These are phyloP conservation scores for Epinotia bilunana DNA, from an alignment of 2,888 invertebrate species.

Conservation along the genomic window DNA sequence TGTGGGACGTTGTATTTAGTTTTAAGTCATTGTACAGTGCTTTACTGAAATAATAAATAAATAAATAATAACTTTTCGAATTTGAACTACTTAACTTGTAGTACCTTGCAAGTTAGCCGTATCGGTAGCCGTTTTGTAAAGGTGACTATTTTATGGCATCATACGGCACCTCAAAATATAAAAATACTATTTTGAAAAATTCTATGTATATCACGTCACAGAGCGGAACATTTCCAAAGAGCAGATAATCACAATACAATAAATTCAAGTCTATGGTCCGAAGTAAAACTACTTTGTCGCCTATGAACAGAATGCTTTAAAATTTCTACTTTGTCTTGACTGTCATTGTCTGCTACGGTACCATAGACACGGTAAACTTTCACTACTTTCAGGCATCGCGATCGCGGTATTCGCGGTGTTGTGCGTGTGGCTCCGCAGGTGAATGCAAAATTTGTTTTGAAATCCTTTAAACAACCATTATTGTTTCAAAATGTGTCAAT, in stretches of 20 bases:
- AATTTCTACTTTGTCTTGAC: slow-evolving; percentile 17
- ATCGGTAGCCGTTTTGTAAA: too few species aligned
- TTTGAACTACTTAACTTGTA: too few species aligned
- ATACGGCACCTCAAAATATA: too few species aligned
- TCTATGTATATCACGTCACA: neutral
- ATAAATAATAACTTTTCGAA: too few species aligned
- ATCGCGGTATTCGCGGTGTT: too few species aligned
- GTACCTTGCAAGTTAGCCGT: too few species aligned
- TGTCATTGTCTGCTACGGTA: neutral
- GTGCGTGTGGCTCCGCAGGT: slow-evolving; percentile 10
- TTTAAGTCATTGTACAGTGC: too few species aligned
- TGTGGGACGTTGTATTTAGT: too few species aligned
- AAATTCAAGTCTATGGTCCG: neutral
- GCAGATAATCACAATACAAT: neutral
- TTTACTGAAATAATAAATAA: too few species aligned
- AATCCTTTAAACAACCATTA: neutral
- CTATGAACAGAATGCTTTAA: slow-evolving; percentile 15
- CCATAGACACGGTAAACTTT: slow-evolving; percentile 19
- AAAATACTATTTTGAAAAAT: too few species aligned
- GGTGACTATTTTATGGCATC: too few species aligned
- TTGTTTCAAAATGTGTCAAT: slow-evolving; percentile 27
- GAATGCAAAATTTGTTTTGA: slow-evolving; percentile 37
- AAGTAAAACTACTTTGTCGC: neutral
- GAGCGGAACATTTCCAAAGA: neutral
- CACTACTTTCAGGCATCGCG: too few species aligned